Evolutionary conservation across 1,140 invertebrate genomes (phyloP), one percentile per base, ranked within the genome.

Genomic region (Hylyphantes graminicola): DNA sequence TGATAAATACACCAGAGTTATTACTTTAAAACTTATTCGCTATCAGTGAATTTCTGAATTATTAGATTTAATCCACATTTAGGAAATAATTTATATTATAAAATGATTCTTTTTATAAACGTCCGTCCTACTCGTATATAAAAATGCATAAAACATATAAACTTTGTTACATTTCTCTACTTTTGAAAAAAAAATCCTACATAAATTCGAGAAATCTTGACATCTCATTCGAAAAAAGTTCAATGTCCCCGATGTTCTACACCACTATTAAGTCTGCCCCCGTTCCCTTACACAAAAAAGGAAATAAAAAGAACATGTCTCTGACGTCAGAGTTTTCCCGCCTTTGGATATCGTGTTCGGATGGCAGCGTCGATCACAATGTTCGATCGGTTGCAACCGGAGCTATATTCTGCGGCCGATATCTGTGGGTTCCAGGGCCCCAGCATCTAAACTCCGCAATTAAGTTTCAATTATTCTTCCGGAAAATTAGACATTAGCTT

Each of bases 251-350:
- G 1, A 35, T 35, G 35, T 35, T 35, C 35, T 35, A 35, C 35
- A 35, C 35, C 35, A 35, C 35, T 35, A 35, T 35, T 35, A 35
- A 35, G 35, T 35, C 35, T 35, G 35, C 35, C 35, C 35, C 35
- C 35, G 35, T 35, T 35, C 35, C 35, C 35, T 35, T 35, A 35
- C 35, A 35, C 35, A 53, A 53, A 51, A 15, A 51, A 9, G 51
- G 54, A 70, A 48, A 54, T 17, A 70, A 70, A 70, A 51, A 77
- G 21, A 77, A 77, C 35, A 53, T 77, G 55, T 77, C 74, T 77
- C 55, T 77, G 74, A 77, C 74, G 74, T 77, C 74, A 77, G 21
- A 50, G 57, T 12, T 77, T 77, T 77, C 74, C 74, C 74, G 74
- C 74, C 74, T 77, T 77, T 77, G 50, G 74, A 63, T 63, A 63